Base-by-base conservation (phyloP, 2,888 invertebrate genomes). In the Euclidia mi region DNA sequence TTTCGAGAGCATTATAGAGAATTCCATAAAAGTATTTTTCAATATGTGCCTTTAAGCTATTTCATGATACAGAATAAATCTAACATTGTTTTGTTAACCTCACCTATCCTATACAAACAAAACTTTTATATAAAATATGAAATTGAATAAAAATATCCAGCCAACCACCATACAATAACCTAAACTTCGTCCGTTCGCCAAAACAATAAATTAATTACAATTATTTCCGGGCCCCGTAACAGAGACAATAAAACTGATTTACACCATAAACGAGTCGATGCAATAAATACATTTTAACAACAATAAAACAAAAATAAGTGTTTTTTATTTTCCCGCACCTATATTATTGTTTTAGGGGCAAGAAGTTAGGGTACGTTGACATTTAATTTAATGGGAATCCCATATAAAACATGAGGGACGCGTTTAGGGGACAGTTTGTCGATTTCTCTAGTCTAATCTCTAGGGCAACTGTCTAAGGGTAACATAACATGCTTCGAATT, bases 281-380 rank as follows among this genome's bases (percentile, higher is more conserved):
- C n/a, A n/a, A n/a, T n/a, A n/a, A n/a, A 20, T 20, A 20, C 40
- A 28, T 64, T 64, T 56, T 40, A 51, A 45, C 53, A 65, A 65
- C 62, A 69, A 65, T 67, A 76, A 71, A 80, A 69, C n/a, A n/a
- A 71, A 65, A 65, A 58, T 65, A 68, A 76, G 55, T 79, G 73
- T 71, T 67, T 76, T 81, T 80, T 83, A 82, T 82, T 71, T 49
- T 67, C 68, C 65, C 75, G 48, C 76, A 73, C 68, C 75, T 71
- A 79, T 84, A 81, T 84, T 87, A 82, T 85, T 85, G 72, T 81
- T 83, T 80, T 75, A 78, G 76, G 81, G 76, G 65, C 70, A 65
- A 64, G 71, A 72, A 72, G 65, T 74, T 63, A 68, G 81, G 83
- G 78, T 59, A 63, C 43, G 55, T 71, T 73, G 68, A 71, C 77